Percentiles rank a stretch among this genome's conserved stretches.
These are phyloP conservation scores for Magallana gigas DNA, from an alignment of 1,140 invertebrate species.

Conservation along the genomic window DNA sequence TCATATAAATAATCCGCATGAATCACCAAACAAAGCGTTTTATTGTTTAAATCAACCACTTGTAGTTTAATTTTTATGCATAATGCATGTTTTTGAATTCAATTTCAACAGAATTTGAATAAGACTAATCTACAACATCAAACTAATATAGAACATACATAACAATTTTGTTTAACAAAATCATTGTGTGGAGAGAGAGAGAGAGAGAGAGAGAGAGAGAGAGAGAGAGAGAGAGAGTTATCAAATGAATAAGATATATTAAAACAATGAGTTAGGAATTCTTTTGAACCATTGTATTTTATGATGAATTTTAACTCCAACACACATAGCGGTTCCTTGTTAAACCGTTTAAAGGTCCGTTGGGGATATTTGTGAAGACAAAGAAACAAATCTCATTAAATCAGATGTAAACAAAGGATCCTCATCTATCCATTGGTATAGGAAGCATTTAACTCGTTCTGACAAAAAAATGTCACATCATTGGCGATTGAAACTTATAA, in stretches of 20 bases:
- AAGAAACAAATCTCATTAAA: constrained; percentile 9
- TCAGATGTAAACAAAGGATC: constrained; percentile 1
- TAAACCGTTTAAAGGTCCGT: background rate
- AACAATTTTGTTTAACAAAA: too few species aligned
- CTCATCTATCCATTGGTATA: background rate
- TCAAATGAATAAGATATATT: background rate
- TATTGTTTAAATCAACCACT: too few species aligned
- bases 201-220: constrained; percentile 14
- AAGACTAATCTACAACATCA: too few species aligned
- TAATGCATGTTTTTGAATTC: too few species aligned
- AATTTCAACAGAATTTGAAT: too few species aligned
- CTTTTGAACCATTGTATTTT: background rate
- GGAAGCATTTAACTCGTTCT: background rate
- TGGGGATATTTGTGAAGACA: background rate
- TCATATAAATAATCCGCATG: too few species aligned
- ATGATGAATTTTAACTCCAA: constrained; percentile 20
- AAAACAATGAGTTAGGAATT: background rate
- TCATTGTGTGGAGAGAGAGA: background rate
- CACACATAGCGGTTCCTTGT: background rate
- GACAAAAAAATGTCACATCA: constrained; percentile 3
- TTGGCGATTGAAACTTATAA: constrained; percentile 23
- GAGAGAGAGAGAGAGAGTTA: background rate
- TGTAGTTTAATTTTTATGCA: too few species aligned
- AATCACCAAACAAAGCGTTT: too few species aligned
- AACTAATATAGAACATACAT: too few species aligned